Evolutionary conservation across 2,797 vertebrate species (phyloP).

Genomic region (Florisuga fusca): DNA sequence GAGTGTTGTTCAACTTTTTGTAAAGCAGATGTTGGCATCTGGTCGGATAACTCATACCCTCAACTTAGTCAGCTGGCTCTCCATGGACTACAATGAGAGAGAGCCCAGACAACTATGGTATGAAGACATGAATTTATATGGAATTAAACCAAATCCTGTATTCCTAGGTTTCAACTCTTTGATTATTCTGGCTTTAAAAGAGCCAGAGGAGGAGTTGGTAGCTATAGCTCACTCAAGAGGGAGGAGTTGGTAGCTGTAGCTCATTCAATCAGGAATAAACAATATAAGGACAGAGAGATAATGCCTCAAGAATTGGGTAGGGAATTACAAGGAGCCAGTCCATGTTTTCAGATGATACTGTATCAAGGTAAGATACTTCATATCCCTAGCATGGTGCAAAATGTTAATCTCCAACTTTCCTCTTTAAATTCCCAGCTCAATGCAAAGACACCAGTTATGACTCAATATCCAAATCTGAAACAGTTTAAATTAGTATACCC

Average conservation of each 20-base stretch:
- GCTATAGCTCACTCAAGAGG: background rate
- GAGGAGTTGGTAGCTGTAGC: background rate
- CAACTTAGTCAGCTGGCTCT: background rate
- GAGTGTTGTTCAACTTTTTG: background rate
- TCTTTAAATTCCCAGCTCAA: constrained; percentile 5
- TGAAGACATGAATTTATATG: background rate
- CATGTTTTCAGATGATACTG: background rate
- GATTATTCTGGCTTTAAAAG: background rate
- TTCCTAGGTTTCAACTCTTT: background rate
- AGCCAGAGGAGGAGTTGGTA: background rate
- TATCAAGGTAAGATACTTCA: background rate
- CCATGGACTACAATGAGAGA: background rate
- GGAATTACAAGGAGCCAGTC: background rate
- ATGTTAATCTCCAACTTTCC: background rate
- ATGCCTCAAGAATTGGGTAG: background rate
- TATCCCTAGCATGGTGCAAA: background rate
- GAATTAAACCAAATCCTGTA: background rate
- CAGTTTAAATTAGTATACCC: background rate
- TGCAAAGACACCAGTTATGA: background rate
- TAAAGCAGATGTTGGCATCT: background rate
- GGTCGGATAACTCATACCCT: background rate
- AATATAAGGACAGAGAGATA: background rate
- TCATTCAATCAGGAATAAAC: background rate
- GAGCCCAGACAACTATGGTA: background rate
- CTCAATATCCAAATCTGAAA: background rate